Percentiles rank a stretch among this genome's conserved stretches.
These are phyloP conservation scores for Calonectris borealis DNA, from an alignment of 2,113 vertebrate species.

Conservation along the genomic window DNA sequence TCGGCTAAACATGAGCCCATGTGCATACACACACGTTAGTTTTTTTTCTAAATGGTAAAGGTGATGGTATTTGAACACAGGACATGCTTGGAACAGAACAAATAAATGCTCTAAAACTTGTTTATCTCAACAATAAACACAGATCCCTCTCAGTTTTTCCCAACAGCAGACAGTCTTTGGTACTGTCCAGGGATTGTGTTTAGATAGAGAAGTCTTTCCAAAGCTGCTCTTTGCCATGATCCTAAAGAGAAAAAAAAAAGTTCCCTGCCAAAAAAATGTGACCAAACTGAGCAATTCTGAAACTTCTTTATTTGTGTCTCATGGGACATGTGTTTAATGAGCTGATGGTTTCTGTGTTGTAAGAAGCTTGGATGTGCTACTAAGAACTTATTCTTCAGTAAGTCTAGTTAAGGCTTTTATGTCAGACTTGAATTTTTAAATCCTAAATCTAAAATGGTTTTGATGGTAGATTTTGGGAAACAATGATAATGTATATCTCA, in stretches of 20 bases:
- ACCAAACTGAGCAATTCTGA: background rate
- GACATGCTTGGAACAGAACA: background rate
- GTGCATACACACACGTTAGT: accelerated
- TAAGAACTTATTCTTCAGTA: background rate
- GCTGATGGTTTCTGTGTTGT: background rate
- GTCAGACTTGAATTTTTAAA: background rate
- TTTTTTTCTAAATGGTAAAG: background rate
- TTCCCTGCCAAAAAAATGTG: background rate
- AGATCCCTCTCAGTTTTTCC: constrained; percentile 14
- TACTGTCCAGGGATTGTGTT: background rate
- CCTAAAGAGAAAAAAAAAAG: background rate
- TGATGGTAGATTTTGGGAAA: background rate
- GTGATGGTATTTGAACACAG: constrained; percentile 15
- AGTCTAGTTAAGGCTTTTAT: background rate
- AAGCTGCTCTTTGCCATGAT: background rate
- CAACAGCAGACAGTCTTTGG: background rate
- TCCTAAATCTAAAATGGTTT: background rate
- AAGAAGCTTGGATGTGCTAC: background rate
- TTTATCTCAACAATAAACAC: constrained; percentile 35
- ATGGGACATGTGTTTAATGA: background rate
- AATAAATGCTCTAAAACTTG: constrained; percentile 27
- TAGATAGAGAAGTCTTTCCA: background rate
- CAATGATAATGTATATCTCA: background rate
- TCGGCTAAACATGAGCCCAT: background rate
- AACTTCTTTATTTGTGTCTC: background rate